Evolutionary conservation across 2,797 vertebrate genomes (phyloP).

Genomic region (Allobates femoralis): DNA sequence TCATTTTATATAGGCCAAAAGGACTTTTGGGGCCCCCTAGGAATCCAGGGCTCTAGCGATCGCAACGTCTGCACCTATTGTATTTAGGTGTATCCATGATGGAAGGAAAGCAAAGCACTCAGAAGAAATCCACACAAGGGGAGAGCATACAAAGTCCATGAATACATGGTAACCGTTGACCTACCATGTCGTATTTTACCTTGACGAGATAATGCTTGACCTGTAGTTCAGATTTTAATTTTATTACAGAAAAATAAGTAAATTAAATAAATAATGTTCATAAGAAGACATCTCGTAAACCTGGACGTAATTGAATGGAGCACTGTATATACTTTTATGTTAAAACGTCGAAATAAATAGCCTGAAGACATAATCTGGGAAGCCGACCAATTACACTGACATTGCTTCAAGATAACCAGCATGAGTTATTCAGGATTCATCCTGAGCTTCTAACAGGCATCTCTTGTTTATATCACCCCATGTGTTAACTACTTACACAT

Average conservation of each 20-base stretch:
- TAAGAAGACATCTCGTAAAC: conserved; percentile 26
- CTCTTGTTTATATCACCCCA: conserved; percentile 40
- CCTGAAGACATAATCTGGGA: conserved; percentile 35
- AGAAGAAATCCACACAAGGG: not conserved
- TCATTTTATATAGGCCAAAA: too few species aligned
- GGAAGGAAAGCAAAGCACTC: not conserved
- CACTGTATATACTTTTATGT: conserved; percentile 40
- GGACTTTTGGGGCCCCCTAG: too few species aligned
- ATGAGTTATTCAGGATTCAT: conserved; percentile 39
- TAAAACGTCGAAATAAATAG: not conserved
- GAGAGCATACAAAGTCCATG: not conserved
- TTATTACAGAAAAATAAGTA: conserved; percentile 2
- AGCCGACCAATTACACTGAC: conserved; percentile 1
- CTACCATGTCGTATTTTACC: not conserved
- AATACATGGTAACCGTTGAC: not conserved
- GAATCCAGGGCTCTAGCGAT: too few species aligned
- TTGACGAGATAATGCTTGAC: not conserved
- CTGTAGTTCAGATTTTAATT: not conserved
- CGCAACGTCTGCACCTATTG: too few species aligned
- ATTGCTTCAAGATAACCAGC: not conserved
- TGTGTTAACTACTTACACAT: conserved; percentile 24
- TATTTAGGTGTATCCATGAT: not conserved
- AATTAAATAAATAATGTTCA: conserved; percentile 9
- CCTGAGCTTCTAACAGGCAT: conserved; percentile 32
- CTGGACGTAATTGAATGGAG: conserved; percentile 22